Percentiles rank a stretch among this genome's conserved stretches.
phyloP scores from a whole-genome alignment of 2,797 vertebrate species.

The Lateolabrax maculatus region DNA sequence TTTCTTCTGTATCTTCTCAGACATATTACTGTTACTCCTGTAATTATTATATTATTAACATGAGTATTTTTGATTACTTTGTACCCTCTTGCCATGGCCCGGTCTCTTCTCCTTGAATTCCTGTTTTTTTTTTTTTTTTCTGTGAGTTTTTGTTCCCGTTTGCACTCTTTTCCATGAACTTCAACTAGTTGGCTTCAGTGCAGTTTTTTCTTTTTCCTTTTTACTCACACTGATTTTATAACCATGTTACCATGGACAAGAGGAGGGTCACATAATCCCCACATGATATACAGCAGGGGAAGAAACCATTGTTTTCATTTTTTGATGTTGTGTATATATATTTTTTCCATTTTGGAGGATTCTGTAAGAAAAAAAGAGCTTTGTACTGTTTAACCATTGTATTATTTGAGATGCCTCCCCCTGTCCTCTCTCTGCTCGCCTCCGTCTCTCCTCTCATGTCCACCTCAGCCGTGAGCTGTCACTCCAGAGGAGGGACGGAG shows the following conservation, averaged over 20 bases:
- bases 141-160: conserved; percentile 59
- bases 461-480: conserved; percentile 66
- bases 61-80: conserved; percentile 69
- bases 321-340: conserved; percentile 80
- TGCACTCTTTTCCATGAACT: conserved; percentile 62
- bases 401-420: conserved; percentile 66
- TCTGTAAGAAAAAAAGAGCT: conserved; percentile 78
- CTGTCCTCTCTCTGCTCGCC: conserved; percentile 33
- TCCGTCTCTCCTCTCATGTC: conserved; percentile 44
- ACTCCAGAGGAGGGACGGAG: conserved; percentile 56
- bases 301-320: conserved; percentile 48
- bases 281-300: conserved; percentile 57
- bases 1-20: conserved; percentile 71
- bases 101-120: conserved; percentile 57
- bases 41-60: conserved; percentile 80
- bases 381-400: conserved; percentile 82
- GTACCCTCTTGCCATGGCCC: conserved; percentile 65
- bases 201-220: conserved; percentile 37
- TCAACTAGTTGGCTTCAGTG: conserved; percentile 47
- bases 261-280: conserved; percentile 65
- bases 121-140: conserved; percentile 44
- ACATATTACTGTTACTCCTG: conserved; percentile 83
- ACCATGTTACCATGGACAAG: conserved; percentile 59
- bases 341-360: conserved; percentile 79
- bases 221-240: conserved; percentile 67